phyloP scores from a whole-genome alignment of 1,140 invertebrate genomes.

The Caenorhabditis brenneri region DNA sequence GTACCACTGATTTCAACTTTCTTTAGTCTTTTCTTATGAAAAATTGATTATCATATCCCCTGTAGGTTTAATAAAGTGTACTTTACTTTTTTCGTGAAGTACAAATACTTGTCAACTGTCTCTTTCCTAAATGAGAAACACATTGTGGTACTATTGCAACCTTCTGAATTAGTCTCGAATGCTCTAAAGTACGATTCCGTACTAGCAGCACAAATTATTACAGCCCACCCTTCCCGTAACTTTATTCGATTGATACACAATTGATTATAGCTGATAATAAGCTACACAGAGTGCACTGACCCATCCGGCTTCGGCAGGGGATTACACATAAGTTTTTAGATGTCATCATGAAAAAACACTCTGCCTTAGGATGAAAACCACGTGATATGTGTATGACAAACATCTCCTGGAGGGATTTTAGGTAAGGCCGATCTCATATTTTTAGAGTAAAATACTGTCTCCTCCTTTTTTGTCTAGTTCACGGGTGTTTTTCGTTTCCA shows the following conservation, averaged over 20 bases:
- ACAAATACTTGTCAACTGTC: conserved; percentile 31
- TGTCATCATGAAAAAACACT: conserved; percentile 7
- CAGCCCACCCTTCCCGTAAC: not conserved
- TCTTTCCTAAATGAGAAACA: not conserved
- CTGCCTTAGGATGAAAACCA: not conserved
- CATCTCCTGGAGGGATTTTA: not conserved
- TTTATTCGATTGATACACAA: not conserved
- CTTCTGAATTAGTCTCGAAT: not conserved
- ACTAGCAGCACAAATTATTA: not conserved
- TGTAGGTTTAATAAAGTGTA: not conserved
- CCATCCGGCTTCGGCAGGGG: not conserved
- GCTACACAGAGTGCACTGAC: not conserved
- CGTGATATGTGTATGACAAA: conserved; percentile 34
- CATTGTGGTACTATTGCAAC: not conserved
- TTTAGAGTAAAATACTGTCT: not conserved
- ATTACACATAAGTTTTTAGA: not conserved
- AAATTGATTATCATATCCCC: not conserved
- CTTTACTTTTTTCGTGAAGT: not conserved
- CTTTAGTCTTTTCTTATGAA: conserved; percentile 15
- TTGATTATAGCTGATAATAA: not conserved
- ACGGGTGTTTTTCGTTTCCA: too few species aligned
- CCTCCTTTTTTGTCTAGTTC: not conserved
- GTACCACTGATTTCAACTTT: not conserved
- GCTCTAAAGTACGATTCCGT: conserved; percentile 1
- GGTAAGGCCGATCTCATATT: conserved; percentile 19